A percentile compares a stretch with the other conserved stretches of the same genome.
Evolutionary conservation across 2,888 invertebrate species (phyloP).

Genomic region (Ophonus ardosiacus): DNA sequence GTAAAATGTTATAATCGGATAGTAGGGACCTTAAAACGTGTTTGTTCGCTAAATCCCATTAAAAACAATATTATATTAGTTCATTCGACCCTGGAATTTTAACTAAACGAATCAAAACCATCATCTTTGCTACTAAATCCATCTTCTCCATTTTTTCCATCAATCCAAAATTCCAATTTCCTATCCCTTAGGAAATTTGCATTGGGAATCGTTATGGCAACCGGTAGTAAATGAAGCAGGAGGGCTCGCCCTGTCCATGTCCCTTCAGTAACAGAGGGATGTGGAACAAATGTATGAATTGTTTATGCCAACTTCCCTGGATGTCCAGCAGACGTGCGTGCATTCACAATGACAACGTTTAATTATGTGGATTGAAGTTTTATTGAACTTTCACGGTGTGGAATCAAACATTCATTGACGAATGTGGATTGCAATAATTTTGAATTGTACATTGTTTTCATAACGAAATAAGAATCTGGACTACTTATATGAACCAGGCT

Average conservation of each 20-base stretch:
- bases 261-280: neutral
- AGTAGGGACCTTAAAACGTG: too few relatives aligned
- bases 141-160: neutral
- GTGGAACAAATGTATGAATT: constrained; percentile 51
- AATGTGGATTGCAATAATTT: neutral
- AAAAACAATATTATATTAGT: too few relatives aligned
- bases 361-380: constrained; percentile 59
- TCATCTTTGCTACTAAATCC: neutral
- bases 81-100: too few relatives aligned
- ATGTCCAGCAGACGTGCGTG: constrained; percentile 25
- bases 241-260: neutral
- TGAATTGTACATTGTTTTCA: neutral
- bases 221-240: neutral
- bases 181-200: neutral
- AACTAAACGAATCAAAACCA: neutral
- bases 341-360: constrained; percentile 46
- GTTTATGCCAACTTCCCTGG: constrained; percentile 35
- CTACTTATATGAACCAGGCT: too few relatives aligned
- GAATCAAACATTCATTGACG: constrained; percentile 53
- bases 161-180: constrained; percentile 15
- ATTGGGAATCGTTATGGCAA: neutral
- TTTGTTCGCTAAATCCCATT: too few relatives aligned
- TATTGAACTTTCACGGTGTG: constrained; percentile 46
- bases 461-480: neutral
- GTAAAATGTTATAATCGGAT: too few relatives aligned